phyloP scores from a whole-genome alignment of 1,140 invertebrate species.

The Telenomus remus region DNA sequence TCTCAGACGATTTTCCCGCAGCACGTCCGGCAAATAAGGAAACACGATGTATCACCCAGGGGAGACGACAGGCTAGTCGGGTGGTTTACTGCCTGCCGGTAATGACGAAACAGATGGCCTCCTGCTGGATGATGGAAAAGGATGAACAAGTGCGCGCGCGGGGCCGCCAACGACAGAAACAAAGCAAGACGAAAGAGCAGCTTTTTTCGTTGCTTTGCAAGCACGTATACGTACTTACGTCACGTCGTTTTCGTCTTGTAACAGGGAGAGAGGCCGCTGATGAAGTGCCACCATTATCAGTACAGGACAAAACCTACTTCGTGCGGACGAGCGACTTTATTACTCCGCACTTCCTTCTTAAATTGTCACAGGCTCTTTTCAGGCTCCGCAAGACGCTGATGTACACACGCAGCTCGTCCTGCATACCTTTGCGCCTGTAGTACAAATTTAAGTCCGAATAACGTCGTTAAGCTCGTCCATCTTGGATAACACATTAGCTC shows the following conservation, averaged over 20 bases:
- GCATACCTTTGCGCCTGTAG: conserved; percentile 43
- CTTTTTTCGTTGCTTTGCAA: conserved; percentile 20
- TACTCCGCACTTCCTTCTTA: conserved; percentile 67
- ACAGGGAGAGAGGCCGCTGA: conserved; percentile 65
- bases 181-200: conserved; percentile 27
- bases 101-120: conserved; percentile 76
- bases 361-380: conserved; percentile 59
- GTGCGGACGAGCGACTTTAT: conserved; percentile 69
- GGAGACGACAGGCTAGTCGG: conserved; percentile 66
- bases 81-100: conserved; percentile 73
- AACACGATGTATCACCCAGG: conserved; percentile 75
- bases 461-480: conserved; percentile 53
- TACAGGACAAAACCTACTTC: conserved; percentile 72
- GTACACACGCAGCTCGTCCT: conserved; percentile 40
- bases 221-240: conserved; percentile 37
- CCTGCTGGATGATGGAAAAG: conserved; percentile 60
- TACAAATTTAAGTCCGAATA: conserved; percentile 60
- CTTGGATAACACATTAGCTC: conserved; percentile 42
- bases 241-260: conserved; percentile 59
- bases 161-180: conserved; percentile 11
- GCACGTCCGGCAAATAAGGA: conserved; percentile 75
- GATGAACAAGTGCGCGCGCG: conserved; percentile 7
- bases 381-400: conserved; percentile 39
- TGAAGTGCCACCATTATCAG: conserved; percentile 74
- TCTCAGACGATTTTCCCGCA: conserved; percentile 73